Evolutionary conservation across 2,888 invertebrate species (phyloP).

Genomic region (Tenthredo mesomela): DNA sequence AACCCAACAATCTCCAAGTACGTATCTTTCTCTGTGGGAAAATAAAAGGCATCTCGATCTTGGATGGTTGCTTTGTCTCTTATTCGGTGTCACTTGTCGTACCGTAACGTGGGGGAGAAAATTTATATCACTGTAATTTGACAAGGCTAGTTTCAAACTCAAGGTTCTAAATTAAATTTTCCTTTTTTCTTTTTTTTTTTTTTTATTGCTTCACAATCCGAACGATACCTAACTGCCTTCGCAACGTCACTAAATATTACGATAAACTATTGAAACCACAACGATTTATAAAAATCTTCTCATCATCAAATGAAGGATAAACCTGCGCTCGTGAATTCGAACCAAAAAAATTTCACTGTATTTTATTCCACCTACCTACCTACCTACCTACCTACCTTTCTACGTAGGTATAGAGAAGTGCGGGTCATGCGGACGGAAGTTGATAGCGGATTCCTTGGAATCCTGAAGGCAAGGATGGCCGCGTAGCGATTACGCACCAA

Average conservation of each 20-base stretch:
- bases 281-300: background rate
- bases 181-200: background rate
- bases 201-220: too few species aligned
- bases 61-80: background rate
- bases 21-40: conserved; percentile 30
- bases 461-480: background rate
- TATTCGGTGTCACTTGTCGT: conserved; percentile 38
- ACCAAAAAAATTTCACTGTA: background rate
- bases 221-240: background rate
- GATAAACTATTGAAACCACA: background rate
- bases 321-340: background rate
- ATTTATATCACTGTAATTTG: conserved; percentile 36
- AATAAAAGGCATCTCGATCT: conserved; percentile 39
- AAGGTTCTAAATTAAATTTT: background rate
- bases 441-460: conserved; percentile 28
- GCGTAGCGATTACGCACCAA: conserved; percentile 39
- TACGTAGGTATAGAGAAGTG: background rate
- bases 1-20: background rate
- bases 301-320: background rate
- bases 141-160: background rate
- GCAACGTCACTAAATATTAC: background rate
- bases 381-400: background rate
- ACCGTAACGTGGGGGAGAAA: background rate
- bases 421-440: conserved; percentile 25
- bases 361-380: background rate